phyloP scores from a whole-genome alignment of 2,113 vertebrate species.

The Platichthys stellatus region DNA sequence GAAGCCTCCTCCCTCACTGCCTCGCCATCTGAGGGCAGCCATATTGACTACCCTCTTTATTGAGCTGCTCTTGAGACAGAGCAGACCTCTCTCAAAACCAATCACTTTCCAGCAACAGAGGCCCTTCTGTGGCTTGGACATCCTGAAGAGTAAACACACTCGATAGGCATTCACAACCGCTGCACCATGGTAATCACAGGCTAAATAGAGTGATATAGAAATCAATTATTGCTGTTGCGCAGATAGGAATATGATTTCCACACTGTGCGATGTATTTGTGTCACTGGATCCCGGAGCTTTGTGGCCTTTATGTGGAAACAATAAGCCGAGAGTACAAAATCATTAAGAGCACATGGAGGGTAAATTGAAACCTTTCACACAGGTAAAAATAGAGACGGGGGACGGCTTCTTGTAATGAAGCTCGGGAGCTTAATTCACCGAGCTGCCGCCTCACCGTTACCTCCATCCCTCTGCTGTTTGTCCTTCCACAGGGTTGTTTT shows the following conservation, averaged over 20 bases:
- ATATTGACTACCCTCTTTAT: constrained; percentile 68
- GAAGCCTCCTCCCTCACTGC: constrained; percentile 67
- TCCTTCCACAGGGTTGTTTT: constrained; percentile 62
- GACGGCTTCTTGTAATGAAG: constrained; percentile 43
- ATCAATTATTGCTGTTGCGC: neutral
- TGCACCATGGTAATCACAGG: neutral
- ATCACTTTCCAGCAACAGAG: constrained; percentile 45
- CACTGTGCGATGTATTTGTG: neutral
- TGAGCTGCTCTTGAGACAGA: constrained; percentile 67
- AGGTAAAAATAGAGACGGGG: constrained; percentile 24
- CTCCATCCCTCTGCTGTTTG: constrained; percentile 44
- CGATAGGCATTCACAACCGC: constrained; percentile 5
- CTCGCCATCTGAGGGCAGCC: constrained; percentile 54
- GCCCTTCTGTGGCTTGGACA: constrained; percentile 42
- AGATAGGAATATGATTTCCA: neutral
- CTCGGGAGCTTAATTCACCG: constrained; percentile 36
- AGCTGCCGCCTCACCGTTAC: constrained; percentile 19
- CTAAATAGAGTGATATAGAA: neutral
- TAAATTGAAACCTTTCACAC: constrained; percentile 42
- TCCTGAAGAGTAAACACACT: constrained; percentile 32
- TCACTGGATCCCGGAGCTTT: constrained; percentile 30
- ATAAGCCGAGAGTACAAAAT: constrained; percentile 10
- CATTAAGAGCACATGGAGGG: constrained; percentile 16
- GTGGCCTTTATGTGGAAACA: constrained; percentile 40
- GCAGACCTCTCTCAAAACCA: constrained; percentile 51